Base-by-base conservation (phyloP, 2,797 vertebrate genomes). In the Limosa lapponica region DNA sequence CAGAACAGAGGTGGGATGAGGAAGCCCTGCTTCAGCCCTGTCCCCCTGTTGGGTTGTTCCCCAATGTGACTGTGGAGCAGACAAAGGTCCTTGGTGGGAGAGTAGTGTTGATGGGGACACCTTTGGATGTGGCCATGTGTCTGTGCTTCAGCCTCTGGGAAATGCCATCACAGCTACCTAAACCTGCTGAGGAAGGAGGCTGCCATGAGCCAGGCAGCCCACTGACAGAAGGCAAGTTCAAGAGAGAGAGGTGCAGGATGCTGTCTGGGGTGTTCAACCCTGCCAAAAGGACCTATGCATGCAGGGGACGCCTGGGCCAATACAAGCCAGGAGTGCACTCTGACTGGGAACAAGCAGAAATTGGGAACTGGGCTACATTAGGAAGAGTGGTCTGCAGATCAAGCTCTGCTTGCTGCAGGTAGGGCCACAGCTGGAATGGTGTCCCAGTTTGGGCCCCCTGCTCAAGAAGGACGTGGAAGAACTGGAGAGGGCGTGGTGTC, bases 361-460 rank as follows among this genome's bases (percentile, higher is more conserved):
- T 4, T 16, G 52, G 24, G 36, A 82, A 34, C 23, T 23, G 23
- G 27, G 8, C 37, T 46, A 46, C 22, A 5, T 43, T 57, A 62
- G 30, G 67, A 72, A 67, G 15, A 65, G 10, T 10, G 19, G 20
- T 30, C 39, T 69, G 78, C 55, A 52, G 14, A 30, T 37, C 43
- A 67, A 69, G 23, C 49, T 52, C 30, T 78, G 30, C 30, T 82
- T 82, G 48, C 36, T 82, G 59, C 25, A 62, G 14, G 43, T 62
- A 62, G 37, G 22, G 16, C 32, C 34, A 58, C 27, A 67, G 32
- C 20, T 55, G 46, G n/a, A n/a, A 43, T 27, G 10, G 19, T 19
- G 28, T 34, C 34, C 57, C 0, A 0, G 32, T 67, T 59, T 52
- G 43, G 32, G 16, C 1, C 5, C 8, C 10, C 25, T 36, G 23